phyloP scores from a whole-genome alignment of 2,888 invertebrate species.

The Leptopilina myrica region DNA sequence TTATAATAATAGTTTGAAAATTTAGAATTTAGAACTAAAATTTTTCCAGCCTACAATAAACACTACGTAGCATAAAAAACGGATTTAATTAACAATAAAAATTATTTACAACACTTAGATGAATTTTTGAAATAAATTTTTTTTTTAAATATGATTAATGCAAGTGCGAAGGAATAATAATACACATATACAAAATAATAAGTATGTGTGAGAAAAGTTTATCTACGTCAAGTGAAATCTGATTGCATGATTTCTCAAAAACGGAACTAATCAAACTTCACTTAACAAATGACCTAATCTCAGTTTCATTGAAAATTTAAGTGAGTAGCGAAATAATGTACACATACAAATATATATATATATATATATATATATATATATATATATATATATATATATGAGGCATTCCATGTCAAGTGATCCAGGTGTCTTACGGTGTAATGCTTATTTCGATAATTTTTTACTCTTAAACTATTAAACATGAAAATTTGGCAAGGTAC shows the following conservation, averaged over 20 bases:
- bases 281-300: slow-evolving; percentile 15
- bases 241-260: not conserved
- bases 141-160: not conserved
- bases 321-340: not conserved
- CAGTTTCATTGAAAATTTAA: slow-evolving; percentile 20
- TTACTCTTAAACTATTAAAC: no score
- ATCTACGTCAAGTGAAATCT: slow-evolving; percentile 1
- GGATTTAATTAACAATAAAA: not conserved
- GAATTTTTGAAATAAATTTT: no score
- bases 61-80: not conserved
- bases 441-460: no score
- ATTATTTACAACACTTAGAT: not conserved
- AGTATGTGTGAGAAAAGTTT: not conserved
- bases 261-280: slow-evolving; percentile 9
- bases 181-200: no score
- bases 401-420: no score
- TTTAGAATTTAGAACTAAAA: no score
- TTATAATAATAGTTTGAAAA: no score
- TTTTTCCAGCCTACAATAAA: no score
- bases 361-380: not conserved
- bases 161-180: not conserved
- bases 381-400: not conserved
- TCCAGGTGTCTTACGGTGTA: no score
- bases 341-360: not conserved
- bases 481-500: no score